Evolutionary conservation across 2,113 vertebrate species (phyloP), one percentile per base, ranked within the genome.

Genomic region (Lampris incognitus): DNA sequence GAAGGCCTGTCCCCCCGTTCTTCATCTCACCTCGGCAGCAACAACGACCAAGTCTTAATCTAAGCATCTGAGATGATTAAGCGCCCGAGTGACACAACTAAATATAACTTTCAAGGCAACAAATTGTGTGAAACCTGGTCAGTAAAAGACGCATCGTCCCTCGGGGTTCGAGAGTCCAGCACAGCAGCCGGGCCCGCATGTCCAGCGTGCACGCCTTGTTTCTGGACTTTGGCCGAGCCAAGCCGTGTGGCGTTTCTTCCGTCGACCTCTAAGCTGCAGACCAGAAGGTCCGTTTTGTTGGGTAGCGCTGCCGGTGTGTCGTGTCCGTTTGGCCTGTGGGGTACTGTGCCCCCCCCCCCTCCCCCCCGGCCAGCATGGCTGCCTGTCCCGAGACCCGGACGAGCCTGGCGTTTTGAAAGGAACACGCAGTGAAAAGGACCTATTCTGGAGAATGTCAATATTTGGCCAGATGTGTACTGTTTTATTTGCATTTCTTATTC

Each of bases 361-460:
- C n/a, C n/a, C n/a, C n/a, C n/a, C n/a, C 66, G 3, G 67, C 71
- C 40, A 41, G 36, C 1, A 10, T 37, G 55, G 50, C 11, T 1
- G 11, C 56, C 49, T 71, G 42, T 64, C 61, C 55, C 24, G 10
- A 6, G 4, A 8, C 64, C 37, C 71, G 66, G 54, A 66, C 62
- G 66, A 76, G 70, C 64, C 69, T 78, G 50, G 65, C 50, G 54
- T 75, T 75, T 66, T 49, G 10, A 44, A 9, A 41, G 1, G 60
- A 69, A 59, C 66, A 40, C 48, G 59, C 51, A 79, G 69, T 49
- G 41, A 11, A 2, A 1, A 9, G 42, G 2, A 36, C 38, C 63
- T 78, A 80, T 60, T 84, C 56, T 55, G 5, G 50, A 61, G 84
- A 66, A 71, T 66, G 76, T 75, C 71, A 81, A 83, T 79, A 69